Evolutionary conservation across 2,113 vertebrate genomes (phyloP), one percentile per base, ranked within the genome.

Genomic region (Amphilophus citrinellus): DNA sequence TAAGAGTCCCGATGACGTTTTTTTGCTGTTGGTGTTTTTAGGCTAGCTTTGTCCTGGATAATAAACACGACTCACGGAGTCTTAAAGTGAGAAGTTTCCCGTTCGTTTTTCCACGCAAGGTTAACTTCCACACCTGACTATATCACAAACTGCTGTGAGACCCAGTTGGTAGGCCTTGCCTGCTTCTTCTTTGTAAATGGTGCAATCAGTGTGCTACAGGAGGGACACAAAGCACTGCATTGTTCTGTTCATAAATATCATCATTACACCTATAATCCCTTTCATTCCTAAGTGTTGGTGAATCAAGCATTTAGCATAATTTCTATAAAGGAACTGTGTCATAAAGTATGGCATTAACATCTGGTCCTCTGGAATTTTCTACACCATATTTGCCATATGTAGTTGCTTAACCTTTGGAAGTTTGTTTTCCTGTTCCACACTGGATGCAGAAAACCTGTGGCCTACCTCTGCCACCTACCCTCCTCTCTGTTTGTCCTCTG

Each of bases 401-500:
- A 56, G 30, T 84, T 59, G 7, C 6, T 27, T 87, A 77, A 39
- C 89, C 80, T 88, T 86, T 81, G 50, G 80, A 61, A 57, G 86
- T 82, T 30, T 61, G n/a, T 84, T 87, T 86, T 62, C 37, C 62
- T 37, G 39, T 44, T 77, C 58, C 44, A 6, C 62, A 76, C 44
- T 76, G 84, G 53, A 80, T 76, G 27, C 35, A 22, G 59, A 32
- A 79, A 39, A 57, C 15, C 35, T 77, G 15, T 42, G 59, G 14
- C 66, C 44, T 50, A 79, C 57, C 58, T 73, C 61, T 73, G 35
- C 61, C 50, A 13, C 24, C 37, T 10, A 27, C 27, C 22, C 68
- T 32, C 15, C 7, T 68, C 5, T 11, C 7, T 2, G 37, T 71
- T 27, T 39, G 53, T 88, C 60, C 24, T 20, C 58, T 35, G 35